phyloP scores from a whole-genome alignment of 1,140 invertebrate species.

The Drosophila bifasciata region DNA sequence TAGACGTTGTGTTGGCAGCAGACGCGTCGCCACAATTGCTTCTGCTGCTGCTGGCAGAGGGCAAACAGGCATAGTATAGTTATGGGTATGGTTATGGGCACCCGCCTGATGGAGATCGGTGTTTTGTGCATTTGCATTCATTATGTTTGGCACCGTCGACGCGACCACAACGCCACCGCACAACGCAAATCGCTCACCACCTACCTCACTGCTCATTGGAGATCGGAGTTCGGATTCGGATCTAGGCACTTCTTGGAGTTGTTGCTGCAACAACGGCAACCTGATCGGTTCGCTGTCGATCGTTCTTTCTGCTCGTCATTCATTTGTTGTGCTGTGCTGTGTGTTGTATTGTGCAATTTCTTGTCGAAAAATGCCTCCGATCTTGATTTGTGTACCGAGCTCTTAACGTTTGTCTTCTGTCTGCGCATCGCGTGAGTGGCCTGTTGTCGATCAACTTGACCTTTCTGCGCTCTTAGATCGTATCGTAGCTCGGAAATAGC shows the following conservation, averaged over 20 bases:
- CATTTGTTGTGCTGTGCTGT: slow-evolving; percentile 12
- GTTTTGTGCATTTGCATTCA: slow-evolving; percentile 79
- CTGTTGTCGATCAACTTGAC: slow-evolving; percentile 62
- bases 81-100: slow-evolving; percentile 26
- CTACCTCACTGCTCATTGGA: slow-evolving; percentile 14
- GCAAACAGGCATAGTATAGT: slow-evolving; percentile 25
- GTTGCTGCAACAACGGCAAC: slow-evolving; percentile 29
- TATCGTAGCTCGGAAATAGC: slow-evolving; percentile 34
- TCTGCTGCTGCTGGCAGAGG: slow-evolving; percentile 36
- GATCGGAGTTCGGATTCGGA: slow-evolving; percentile 4
- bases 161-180: slow-evolving; percentile 67
- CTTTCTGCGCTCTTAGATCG: slow-evolving; percentile 35
- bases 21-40: slow-evolving; percentile 25
- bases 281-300: slow-evolving; percentile 33
- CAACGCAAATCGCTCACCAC: slow-evolving; percentile 25
- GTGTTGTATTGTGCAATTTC: slow-evolving; percentile 54
- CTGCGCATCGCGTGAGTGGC: slow-evolving; percentile 40
- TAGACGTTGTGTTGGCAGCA: slow-evolving; percentile 37
- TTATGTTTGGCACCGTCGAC: slow-evolving; percentile 77
- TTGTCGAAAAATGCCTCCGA: slow-evolving; percentile 61
- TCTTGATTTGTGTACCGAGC: slow-evolving; percentile 73
- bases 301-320: slow-evolving; percentile 68
- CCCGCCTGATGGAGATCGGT: slow-evolving; percentile 62
- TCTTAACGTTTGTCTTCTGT: slow-evolving; percentile 65
- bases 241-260: slow-evolving; percentile 13